Base-by-base conservation (phyloP, 1,140 invertebrate species). In the Pachypsylla venusta region DNA sequence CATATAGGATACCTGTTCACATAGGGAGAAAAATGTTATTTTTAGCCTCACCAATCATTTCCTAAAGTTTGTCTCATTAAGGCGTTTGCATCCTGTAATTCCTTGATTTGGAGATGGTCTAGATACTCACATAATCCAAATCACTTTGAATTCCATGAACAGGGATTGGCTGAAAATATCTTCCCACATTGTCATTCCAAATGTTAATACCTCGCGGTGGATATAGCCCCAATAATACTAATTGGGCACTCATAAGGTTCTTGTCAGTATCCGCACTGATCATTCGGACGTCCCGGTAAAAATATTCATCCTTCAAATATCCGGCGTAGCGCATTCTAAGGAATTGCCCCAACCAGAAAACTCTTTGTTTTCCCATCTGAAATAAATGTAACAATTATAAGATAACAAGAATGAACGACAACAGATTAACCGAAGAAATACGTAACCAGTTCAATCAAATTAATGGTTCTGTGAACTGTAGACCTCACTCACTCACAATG, bases 171-270 rank as follows among this genome's bases (percentile, higher is more conserved):
- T 87, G 85, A 90, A 90, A 94, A 22, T 48, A 48, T 48, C 42
- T 4, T 0, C 71, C 66, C 48, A 93, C 71, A 40, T 80, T 73
- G 0, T 76, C 68, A 64, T 87, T 77, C 78, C 89, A 89, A 60
- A 78, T 73, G 65, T 87, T 80, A 22, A 78, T 70, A 14, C 76
- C 70, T 24, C 70, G 69, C 0, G 89, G 87, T 19, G 83, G 84
- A 73, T 81, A 93, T 39, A 94, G 72, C 25, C 87, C 88, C 5
- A 89, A 86, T 24, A 93, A 73, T 59, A 92, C 76, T 39, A 80
- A 75, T 66, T 85, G 79, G 0, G 86, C 87, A 70, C 88, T 93
- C 82, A 89, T 89, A 61, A 92, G 71, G 67, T 88, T 89, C 48
- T 91, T 75, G 60, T 90, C 84, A 5, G 77, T 75, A 65, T 85